phyloP scores from a whole-genome alignment of 2,113 vertebrate genomes.

The Stomatorhinus ivindoensis region DNA sequence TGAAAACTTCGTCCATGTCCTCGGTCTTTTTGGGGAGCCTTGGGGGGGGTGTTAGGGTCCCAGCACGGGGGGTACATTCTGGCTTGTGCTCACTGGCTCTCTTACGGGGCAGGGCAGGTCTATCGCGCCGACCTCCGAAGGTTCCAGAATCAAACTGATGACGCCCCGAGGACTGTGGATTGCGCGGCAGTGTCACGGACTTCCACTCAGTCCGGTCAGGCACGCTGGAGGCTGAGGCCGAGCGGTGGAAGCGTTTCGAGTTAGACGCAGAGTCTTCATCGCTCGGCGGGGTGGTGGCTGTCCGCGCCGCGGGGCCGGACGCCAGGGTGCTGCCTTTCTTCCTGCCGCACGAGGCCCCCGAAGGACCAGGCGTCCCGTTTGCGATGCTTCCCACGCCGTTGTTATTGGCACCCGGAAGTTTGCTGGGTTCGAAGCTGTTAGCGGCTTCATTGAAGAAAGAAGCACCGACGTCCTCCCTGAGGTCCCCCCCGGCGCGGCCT shows the following conservation, averaged over 20 bases:
- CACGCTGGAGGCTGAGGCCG: slow-evolving; percentile 75
- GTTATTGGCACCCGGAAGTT: slow-evolving; percentile 59
- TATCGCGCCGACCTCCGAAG: slow-evolving; percentile 68
- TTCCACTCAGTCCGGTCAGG: slow-evolving; percentile 75
- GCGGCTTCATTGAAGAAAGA: slow-evolving; percentile 30
- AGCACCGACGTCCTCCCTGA: slow-evolving; percentile 60
- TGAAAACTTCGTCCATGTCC: slow-evolving; percentile 69
- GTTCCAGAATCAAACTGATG: slow-evolving; percentile 81
- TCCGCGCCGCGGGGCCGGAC: slow-evolving; percentile 45
- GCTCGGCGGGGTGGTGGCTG: slow-evolving; percentile 51
- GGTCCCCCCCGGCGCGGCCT: slow-evolving; percentile 60
- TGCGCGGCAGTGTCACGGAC: slow-evolving; percentile 84
- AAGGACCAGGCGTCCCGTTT: slow-evolving; percentile 69
- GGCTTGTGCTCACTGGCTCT: slow-evolving; percentile 67
- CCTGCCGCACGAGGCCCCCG: slow-evolving; percentile 60
- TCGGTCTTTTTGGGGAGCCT: slow-evolving; percentile 70
- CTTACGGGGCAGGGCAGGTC: slow-evolving; percentile 86
- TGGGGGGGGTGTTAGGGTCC: slow-evolving; percentile 76
- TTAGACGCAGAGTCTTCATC: slow-evolving; percentile 74
- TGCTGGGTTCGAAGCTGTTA: slow-evolving; percentile 53
- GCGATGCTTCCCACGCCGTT: slow-evolving; percentile 58
- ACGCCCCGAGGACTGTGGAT: slow-evolving; percentile 64
- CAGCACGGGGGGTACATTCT: slow-evolving; percentile 55
- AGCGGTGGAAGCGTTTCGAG: slow-evolving; percentile 80
- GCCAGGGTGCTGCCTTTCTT: slow-evolving; percentile 71